A percentile compares a stretch with the other conserved stretches of the same genome.
phyloP scores from a whole-genome alignment of 2,797 vertebrate genomes.

The Chelonia mydas region DNA sequence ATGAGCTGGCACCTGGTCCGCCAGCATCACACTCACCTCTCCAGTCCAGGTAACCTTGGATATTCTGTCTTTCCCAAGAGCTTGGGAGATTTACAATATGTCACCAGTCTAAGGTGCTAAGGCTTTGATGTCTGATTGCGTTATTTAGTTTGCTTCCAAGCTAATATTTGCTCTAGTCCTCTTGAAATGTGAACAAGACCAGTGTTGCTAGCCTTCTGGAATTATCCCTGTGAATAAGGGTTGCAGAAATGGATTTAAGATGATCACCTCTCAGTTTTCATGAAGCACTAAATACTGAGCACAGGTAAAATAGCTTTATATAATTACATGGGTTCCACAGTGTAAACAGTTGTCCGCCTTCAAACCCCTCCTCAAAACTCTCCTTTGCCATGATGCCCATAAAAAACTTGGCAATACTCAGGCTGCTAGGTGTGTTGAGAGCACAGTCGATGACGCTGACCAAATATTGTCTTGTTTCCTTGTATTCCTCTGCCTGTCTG shows the following conservation, averaged over 20 bases:
- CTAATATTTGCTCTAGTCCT: constrained; percentile 38
- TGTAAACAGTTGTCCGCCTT: not conserved
- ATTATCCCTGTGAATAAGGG: not conserved
- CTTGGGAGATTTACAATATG: not conserved
- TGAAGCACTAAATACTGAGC: not conserved
- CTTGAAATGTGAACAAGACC: constrained; percentile 13
- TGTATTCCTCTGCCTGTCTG: not conserved
- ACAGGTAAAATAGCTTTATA: not conserved
- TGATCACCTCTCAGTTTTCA: not conserved
- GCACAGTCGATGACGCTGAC: not conserved
- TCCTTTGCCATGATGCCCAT: not conserved
- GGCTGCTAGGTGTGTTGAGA: not conserved
- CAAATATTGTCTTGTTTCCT: not conserved
- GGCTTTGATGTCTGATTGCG: constrained; percentile 35
- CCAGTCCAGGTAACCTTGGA: not conserved
- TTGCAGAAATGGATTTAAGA: not conserved
- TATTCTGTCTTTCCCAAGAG: not conserved
- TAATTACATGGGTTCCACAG: fast-evolving
- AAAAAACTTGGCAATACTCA: not conserved
- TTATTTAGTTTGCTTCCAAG: constrained; percentile 30
- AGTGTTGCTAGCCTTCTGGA: not conserved
- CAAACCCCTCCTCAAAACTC: not conserved
- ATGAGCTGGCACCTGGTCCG: not conserved
- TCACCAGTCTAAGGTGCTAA: fast-evolving
- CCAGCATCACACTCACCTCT: not conserved